Percentiles rank a stretch among this genome's conserved stretches.
These are phyloP conservation scores for Salvelinus alpinus DNA, from an alignment of 2,113 vertebrate species.

Conservation along the genomic window DNA sequence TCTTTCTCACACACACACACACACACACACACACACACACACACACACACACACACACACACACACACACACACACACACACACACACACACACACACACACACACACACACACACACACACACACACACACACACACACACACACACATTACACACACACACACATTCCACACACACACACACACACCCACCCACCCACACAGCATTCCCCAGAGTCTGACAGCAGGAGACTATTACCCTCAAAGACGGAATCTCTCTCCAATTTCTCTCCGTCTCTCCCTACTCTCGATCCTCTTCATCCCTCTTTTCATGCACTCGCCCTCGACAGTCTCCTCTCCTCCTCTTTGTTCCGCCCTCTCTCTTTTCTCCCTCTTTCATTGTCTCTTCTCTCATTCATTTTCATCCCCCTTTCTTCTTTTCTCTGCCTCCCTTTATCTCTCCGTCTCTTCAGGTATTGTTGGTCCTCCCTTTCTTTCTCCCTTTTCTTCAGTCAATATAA, in stretches of 20 bases:
- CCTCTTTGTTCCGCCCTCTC: neutral
- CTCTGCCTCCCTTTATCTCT: neutral
- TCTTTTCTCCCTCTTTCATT: neutral
- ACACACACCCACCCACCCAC: too few species aligned
- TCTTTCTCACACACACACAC: too few species aligned
- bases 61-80: too few species aligned
- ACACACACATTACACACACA: too few species aligned
- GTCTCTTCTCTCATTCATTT: neutral
- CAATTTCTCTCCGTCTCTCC: conserved; percentile 74
- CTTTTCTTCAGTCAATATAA: conserved; percentile 76
- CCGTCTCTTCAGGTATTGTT: neutral
- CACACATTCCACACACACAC: too few species aligned
- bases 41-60: too few species aligned
- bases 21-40: too few species aligned
- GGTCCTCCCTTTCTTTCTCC: conserved; percentile 18
- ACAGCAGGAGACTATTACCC: conserved; percentile 74
- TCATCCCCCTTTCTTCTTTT: neutral
- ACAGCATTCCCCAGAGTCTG: conserved; percentile 56
- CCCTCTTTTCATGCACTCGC: conserved; percentile 35
- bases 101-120: too few species aligned
- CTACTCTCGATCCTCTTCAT: conserved; percentile 37
- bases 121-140: too few species aligned
- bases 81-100: too few species aligned
- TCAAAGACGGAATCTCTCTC: conserved; percentile 73
- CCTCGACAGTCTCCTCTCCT: conserved; percentile 19